phyloP scores from a whole-genome alignment of 2,797 vertebrate species.

The Vespertilio murinus region DNA sequence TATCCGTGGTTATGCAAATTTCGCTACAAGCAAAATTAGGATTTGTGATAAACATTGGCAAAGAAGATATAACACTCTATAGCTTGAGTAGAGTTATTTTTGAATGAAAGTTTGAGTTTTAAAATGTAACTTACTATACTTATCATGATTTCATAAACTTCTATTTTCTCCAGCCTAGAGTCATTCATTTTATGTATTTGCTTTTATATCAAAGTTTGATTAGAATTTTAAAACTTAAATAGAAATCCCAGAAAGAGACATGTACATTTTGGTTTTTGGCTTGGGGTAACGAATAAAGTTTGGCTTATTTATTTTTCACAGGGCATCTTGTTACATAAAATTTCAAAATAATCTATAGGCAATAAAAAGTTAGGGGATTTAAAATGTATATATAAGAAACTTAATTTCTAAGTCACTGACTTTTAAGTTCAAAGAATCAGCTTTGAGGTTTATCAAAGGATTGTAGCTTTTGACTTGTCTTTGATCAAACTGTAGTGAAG shows the following conservation, averaged over 20 bases:
- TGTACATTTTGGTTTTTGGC: background rate
- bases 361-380: constrained; percentile 4
- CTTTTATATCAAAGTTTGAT: background rate
- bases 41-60: background rate
- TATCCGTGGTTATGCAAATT: background rate
- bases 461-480: constrained; percentile 22
- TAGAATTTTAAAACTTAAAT: background rate
- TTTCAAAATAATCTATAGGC: background rate
- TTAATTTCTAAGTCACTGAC: constrained; percentile 25
- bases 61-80: background rate
- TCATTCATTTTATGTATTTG: background rate
- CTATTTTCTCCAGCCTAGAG: background rate
- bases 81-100: background rate
- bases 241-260: background rate
- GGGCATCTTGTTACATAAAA: background rate
- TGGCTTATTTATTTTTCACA: background rate
- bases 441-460: constrained; percentile 69
- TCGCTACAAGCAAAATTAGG: background rate
- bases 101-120: background rate
- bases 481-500: constrained; percentile 55
- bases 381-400: background rate
- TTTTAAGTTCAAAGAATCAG: constrained; percentile 45
- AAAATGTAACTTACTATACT: background rate
- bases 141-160: background rate
- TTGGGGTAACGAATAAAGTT: background rate